A percentile compares a stretch with the other conserved stretches of the same genome.
phyloP scores from a whole-genome alignment of 2,888 invertebrate species.

The Hoplodrina blanda region DNA sequence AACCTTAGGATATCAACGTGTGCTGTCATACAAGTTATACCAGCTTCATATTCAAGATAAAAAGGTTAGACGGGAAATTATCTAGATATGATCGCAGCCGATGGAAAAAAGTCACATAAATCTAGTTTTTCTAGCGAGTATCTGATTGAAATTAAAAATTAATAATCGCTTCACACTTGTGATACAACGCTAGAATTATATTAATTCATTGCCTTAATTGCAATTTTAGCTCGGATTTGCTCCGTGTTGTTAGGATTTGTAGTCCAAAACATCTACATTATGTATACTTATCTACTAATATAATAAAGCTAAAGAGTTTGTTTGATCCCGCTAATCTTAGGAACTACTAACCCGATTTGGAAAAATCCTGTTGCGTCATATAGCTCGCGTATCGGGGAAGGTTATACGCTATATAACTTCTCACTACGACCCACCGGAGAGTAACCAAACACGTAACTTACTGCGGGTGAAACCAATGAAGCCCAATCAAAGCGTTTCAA shows the following conservation, averaged over 20 bases:
- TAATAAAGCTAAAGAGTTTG: too few species aligned
- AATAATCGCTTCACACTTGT: slow-evolving; percentile 47
- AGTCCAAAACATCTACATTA: neutral
- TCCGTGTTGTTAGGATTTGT: too few species aligned
- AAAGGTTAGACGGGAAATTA: slow-evolving; percentile 61
- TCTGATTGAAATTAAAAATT: slow-evolving; percentile 43
- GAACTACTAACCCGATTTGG: too few species aligned
- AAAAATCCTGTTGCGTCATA: too few species aligned
- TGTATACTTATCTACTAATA: too few species aligned
- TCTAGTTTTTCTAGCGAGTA: slow-evolving; percentile 40
- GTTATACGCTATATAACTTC: too few species aligned
- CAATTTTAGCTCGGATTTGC: too few species aligned
- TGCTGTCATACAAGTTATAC: slow-evolving; percentile 61
- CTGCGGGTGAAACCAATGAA: too few species aligned
- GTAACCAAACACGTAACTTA: too few species aligned
- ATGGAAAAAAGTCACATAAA: slow-evolving; percentile 51
- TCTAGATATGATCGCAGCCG: slow-evolving; percentile 54
- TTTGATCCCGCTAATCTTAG: too few species aligned
- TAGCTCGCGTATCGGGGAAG: too few species aligned
- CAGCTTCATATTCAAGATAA: slow-evolving; percentile 50
- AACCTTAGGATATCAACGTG: slow-evolving; percentile 37
- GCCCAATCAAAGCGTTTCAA: neutral
- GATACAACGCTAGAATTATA: slow-evolving; percentile 1
- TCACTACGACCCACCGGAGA: too few species aligned
- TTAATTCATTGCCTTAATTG: slow-evolving; percentile 5